Percentiles rank a stretch among this genome's conserved stretches.
Evolutionary conservation across 2,797 vertebrate species (phyloP).

Genomic region (Phataginus tetradactyla): DNA sequence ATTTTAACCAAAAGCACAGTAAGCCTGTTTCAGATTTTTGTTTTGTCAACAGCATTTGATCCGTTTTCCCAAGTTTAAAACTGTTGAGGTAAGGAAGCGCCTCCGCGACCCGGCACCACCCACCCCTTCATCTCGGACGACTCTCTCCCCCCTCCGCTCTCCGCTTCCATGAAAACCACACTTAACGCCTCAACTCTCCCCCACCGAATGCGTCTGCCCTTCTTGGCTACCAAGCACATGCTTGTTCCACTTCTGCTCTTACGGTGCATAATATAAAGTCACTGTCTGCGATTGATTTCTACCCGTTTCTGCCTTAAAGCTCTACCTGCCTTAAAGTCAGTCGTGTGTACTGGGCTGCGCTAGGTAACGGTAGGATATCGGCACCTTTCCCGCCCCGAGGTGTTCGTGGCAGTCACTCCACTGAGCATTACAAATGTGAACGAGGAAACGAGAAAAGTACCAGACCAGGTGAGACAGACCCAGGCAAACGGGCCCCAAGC

Average conservation of each 20-base stretch:
- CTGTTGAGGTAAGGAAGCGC: background rate
- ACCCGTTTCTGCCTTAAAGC: background rate
- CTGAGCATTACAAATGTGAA: accelerated
- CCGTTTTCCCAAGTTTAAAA: background rate
- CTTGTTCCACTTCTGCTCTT: background rate
- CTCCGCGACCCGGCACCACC: background rate
- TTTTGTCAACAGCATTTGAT: background rate
- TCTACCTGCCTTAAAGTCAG: too few relatives aligned
- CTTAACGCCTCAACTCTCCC: background rate
- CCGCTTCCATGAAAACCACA: too few relatives aligned
- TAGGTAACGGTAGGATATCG: accelerated
- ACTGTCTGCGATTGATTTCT: background rate
- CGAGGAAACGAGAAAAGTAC: background rate
- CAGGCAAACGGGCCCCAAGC: background rate
- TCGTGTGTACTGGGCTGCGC: accelerated
- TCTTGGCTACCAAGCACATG: too few relatives aligned
- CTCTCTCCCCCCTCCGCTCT: too few relatives aligned
- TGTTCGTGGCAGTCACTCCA: background rate
- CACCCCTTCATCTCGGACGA: background rate
- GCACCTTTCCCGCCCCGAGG: background rate
- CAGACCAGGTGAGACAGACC: background rate
- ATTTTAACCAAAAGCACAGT: background rate
- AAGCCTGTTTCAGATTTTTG: background rate
- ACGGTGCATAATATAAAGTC: accelerated
- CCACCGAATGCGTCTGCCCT: background rate